Evolutionary conservation across 1,140 invertebrate species (phyloP), one percentile per base, ranked within the genome.

Genomic region (Streblospio benedicti): DNA sequence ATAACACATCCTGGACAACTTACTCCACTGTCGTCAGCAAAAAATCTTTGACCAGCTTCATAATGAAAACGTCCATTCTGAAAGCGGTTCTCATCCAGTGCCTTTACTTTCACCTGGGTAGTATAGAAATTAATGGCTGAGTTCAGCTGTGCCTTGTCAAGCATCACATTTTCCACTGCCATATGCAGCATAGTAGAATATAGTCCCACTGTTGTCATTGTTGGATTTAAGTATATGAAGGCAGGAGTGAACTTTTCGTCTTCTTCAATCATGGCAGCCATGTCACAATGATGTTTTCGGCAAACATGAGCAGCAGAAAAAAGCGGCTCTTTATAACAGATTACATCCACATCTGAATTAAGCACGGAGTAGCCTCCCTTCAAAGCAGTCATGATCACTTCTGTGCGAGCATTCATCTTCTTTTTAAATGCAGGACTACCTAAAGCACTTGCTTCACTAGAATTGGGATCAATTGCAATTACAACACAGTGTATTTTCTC

Each of bases 111-210:
- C n/a, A n/a, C n/a, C n/a, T n/a, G n/a, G n/a, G n/a, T n/a, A n/a
- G n/a, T n/a, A n/a, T n/a, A n/a, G n/a, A n/a, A n/a, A n/a, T 6
- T 50, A 18, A 62, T 27, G 25, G 43, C 54, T 16, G 4, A 2
- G 16, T 58, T 62, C 41, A 62, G 45, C 27, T 38, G 35, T n/a
- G 54, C 25, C 53, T 62, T 54, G 60, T 62, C 60, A 35, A 57
- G 54, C 27, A 57, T 14, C 12, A 33, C 28, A 25, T 18, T 28
- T 33, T 32, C 30, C n/a, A n/a, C n/a, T n/a, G 60, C 47, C 20
- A 51, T 35, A 25, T 12, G n/a, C 23, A 41, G 32, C 33, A 62
- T 57, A 18, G 38, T 18, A n/a, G 31, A 18, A 30, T 62, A 62
- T 31, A 62, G 27, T 32, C 28, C 23, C 33, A 33, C 30, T 2